phyloP scores from a whole-genome alignment of 2,888 invertebrate species.

The Furcula furcula region DNA sequence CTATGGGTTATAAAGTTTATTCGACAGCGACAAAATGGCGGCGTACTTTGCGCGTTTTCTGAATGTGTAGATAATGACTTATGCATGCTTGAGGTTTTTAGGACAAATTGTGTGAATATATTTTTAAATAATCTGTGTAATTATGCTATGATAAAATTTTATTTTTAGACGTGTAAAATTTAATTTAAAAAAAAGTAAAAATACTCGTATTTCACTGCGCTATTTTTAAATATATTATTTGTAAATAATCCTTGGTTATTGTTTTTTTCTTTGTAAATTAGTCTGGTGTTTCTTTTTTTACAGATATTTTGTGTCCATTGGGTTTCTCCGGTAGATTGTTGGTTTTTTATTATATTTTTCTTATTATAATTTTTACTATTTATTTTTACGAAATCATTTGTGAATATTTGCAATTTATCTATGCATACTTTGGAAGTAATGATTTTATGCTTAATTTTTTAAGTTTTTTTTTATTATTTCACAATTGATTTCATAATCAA shows the following conservation, averaged over 20 bases:
- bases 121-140: neutral
- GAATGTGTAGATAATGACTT: conserved; percentile 18
- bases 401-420: conserved; percentile 22
- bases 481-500: conserved; percentile 44
- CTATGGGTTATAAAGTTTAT: no score
- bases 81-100: conserved; percentile 25
- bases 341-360: conserved; percentile 49
- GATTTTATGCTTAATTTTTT: conserved; percentile 4
- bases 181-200: neutral
- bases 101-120: neutral
- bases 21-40: conserved; percentile 1
- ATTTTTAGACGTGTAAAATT: neutral
- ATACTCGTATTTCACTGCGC: neutral
- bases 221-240: neutral
- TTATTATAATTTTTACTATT: conserved; percentile 35
- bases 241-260: conserved; percentile 22
- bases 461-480: conserved; percentile 17
- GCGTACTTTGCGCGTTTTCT: neutral
- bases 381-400: conserved; percentile 45
- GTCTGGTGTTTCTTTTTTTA: conserved; percentile 54
- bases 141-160: neutral
- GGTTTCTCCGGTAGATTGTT: conserved; percentile 75
- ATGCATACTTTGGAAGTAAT: neutral
- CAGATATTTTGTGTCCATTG: conserved; percentile 68
- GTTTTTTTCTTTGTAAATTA: conserved; percentile 31